A percentile compares a stretch with the other conserved stretches of the same genome.
phyloP scores from a whole-genome alignment of 92 coral and sea anemone genomes.

The Zoanthus sansibaricus region DNA sequence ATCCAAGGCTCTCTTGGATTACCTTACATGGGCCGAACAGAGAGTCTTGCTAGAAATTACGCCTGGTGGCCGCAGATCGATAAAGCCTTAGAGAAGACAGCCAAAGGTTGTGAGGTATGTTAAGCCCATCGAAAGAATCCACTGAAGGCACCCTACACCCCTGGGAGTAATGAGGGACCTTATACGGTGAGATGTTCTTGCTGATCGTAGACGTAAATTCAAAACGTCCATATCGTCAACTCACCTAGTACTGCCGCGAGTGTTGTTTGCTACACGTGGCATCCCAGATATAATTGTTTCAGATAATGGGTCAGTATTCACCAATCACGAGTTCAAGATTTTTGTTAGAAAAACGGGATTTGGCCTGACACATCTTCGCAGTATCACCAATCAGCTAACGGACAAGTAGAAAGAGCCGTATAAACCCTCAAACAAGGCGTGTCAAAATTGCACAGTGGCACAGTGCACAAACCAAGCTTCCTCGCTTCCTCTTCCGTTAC shows the following conservation, averaged over 20 bases:
- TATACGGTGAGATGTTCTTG: too few relatives aligned
- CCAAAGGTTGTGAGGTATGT: too few relatives aligned
- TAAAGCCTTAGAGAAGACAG: too few relatives aligned
- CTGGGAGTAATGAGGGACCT: too few relatives aligned
- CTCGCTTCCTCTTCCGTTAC: too few relatives aligned
- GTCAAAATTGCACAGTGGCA: not conserved
- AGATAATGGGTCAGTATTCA: not conserved
- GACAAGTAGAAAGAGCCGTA: not conserved
- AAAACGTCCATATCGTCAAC: not conserved
- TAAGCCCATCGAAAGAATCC: too few relatives aligned
- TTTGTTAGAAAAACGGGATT: not conserved
- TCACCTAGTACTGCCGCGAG: not conserved
- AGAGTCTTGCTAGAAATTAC: too few relatives aligned
- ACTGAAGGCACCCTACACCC: too few relatives aligned
- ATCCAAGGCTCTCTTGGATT: too few relatives aligned
- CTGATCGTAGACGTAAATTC: too few relatives aligned
- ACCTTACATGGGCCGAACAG: too few relatives aligned
- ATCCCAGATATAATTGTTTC: not conserved
- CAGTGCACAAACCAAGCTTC: not conserved
- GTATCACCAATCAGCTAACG: not conserved
- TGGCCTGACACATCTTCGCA: not conserved
- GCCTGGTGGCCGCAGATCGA: too few relatives aligned
- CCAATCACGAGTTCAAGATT: not conserved
- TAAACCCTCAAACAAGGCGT: not conserved
- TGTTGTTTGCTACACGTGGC: not conserved